These are phyloP conservation scores for Aromia moschata DNA, from an alignment of 2,888 invertebrate species.

Conservation along the genomic window DNA sequence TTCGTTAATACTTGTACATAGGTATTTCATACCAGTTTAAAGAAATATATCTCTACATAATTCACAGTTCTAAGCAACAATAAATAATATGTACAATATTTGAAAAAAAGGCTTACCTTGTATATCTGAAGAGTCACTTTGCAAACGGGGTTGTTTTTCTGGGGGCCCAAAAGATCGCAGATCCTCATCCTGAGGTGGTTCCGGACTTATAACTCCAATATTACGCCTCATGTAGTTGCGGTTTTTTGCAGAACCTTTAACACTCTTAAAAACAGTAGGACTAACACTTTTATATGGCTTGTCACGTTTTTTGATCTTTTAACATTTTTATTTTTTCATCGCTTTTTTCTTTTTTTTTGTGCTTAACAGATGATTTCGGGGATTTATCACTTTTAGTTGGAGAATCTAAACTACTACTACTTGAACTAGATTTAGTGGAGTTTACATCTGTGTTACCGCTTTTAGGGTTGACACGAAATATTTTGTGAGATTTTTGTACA, in stretches of 20 bases:
- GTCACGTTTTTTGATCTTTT: slow-evolving; percentile 44
- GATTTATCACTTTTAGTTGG: slow-evolving; percentile 55
- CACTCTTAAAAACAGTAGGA: slow-evolving; percentile 65
- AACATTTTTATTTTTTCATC: slow-evolving; percentile 44
- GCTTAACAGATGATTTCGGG: slow-evolving; percentile 44
- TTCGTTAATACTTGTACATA: too few species aligned
- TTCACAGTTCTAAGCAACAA: too few species aligned
- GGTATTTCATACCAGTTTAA: too few species aligned
- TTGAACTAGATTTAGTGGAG: slow-evolving; percentile 44
- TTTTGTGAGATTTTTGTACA: slow-evolving; percentile 33
- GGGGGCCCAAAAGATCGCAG: slow-evolving; percentile 58
- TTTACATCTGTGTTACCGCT: slow-evolving; percentile 32
- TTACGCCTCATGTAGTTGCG: slow-evolving; percentile 75
- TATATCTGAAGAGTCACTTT: slow-evolving; percentile 51
- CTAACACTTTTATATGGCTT: slow-evolving; percentile 41
- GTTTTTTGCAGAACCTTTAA: slow-evolving; percentile 68
- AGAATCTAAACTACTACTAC: slow-evolving; percentile 50
- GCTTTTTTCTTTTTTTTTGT: slow-evolving; percentile 48
- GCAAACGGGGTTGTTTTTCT: slow-evolving; percentile 59
- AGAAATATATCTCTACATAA: too few species aligned
- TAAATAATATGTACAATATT: too few species aligned
- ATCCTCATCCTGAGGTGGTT: slow-evolving; percentile 64
- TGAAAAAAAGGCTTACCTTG: slow-evolving; percentile 67
- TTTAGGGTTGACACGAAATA: slow-evolving; percentile 23
- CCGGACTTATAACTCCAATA: slow-evolving; percentile 68